These are phyloP conservation scores for Cyanistes caeruleus DNA, from an alignment of 2,113 vertebrate species.

Conservation along the genomic window DNA sequence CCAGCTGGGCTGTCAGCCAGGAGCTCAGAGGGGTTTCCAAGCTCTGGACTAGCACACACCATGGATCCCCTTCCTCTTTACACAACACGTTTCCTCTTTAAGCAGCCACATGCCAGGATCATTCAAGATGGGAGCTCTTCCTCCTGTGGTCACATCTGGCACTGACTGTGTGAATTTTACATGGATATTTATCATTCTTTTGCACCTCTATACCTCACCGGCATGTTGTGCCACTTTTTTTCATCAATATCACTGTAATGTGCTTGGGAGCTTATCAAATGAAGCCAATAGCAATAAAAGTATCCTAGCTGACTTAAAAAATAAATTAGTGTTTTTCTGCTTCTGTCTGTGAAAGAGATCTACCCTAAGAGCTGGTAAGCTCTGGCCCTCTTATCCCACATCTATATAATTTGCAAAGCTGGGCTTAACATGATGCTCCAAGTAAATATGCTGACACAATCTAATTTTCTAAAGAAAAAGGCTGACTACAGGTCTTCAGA, in stretches of 20 bases:
- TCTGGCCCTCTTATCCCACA: background rate
- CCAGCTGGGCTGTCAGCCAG: background rate
- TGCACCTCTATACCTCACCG: background rate
- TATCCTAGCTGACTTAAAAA: background rate
- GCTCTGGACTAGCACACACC: background rate
- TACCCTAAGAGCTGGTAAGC: background rate
- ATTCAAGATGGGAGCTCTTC: background rate
- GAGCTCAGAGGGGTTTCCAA: background rate
- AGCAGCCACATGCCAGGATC: background rate
- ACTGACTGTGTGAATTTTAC: background rate
- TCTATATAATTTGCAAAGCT: background rate
- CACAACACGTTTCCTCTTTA: background rate
- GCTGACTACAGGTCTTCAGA: background rate
- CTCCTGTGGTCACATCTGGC: background rate
- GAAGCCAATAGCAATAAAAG: background rate
- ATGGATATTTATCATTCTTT: background rate
- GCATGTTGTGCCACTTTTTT: background rate
- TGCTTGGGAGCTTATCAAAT: background rate
- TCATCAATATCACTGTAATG: background rate
- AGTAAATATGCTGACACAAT: background rate
- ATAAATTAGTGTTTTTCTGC: background rate
- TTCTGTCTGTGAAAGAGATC: background rate
- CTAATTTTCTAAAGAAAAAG: constrained; percentile 15
- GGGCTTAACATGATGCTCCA: background rate
- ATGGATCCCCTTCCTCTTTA: background rate